A percentile compares a stretch with the other conserved stretches of the same genome.
These are phyloP conservation scores for Spinus olivaceus DNA, from an alignment of 2,797 vertebrate genomes.

Conservation along the genomic window DNA sequence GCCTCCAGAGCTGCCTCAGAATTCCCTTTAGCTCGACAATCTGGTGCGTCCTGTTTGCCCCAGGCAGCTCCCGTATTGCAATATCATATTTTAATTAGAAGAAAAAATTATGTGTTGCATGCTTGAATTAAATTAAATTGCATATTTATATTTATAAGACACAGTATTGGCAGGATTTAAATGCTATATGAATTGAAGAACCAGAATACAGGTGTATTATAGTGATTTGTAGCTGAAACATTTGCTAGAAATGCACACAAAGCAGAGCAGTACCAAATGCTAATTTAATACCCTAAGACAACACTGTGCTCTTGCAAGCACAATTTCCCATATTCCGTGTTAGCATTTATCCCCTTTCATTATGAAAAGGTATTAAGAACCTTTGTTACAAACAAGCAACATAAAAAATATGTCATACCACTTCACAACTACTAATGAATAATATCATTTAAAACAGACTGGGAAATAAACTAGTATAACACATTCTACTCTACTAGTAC, in stretches of 20 bases:
- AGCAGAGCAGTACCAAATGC: constrained; percentile 33
- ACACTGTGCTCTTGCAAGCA: not conserved
- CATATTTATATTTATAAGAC: constrained; percentile 53
- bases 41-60: not conserved
- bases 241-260: constrained; percentile 37
- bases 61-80: constrained; percentile 4
- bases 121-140: constrained; percentile 57
- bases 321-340: constrained; percentile 14
- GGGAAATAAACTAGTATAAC: constrained; percentile 55
- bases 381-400: constrained; percentile 48
- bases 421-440: constrained; percentile 60
- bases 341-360: constrained; percentile 47
- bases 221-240: constrained; percentile 48
- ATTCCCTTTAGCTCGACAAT: not conserved
- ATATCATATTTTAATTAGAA: constrained; percentile 35
- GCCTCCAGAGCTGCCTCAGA: not conserved
- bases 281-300: constrained; percentile 57
- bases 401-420: constrained; percentile 39
- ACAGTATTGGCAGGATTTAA: constrained; percentile 39
- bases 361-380: constrained; percentile 34
- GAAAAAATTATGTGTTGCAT: constrained; percentile 52
- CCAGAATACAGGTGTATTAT: constrained; percentile 45
- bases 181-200: constrained; percentile 26
- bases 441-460: constrained; percentile 49
- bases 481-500: constrained; percentile 44